Percentiles rank a stretch among this genome's conserved stretches.
Evolutionary conservation across 2,113 vertebrate species (phyloP).

Genomic region (Pelodiscus sinensis): DNA sequence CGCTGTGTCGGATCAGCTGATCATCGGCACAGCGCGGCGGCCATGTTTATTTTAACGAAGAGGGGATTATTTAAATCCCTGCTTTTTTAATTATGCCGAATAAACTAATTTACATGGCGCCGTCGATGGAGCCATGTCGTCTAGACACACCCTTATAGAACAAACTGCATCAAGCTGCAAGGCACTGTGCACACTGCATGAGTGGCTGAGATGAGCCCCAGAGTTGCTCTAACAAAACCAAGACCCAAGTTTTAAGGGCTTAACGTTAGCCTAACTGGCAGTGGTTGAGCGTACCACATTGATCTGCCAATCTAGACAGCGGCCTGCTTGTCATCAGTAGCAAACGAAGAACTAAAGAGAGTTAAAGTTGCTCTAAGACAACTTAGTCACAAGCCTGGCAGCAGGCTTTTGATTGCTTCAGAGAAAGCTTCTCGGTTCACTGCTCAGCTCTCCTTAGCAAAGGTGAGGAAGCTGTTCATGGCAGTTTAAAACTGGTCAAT

Average conservation of each 20-base stretch:
- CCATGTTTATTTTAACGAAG: no score
- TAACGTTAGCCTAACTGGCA: constrained; percentile 38
- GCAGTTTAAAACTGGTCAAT: constrained; percentile 61
- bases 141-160: neutral
- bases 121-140: no score
- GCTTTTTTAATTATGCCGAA: no score
- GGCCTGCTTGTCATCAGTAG: neutral
- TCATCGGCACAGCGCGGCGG: no score
- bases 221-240: constrained; percentile 31
- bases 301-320: neutral
- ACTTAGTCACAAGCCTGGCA: neutral
- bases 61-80: no score
- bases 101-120: no score
- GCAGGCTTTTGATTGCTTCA: constrained; percentile 18
- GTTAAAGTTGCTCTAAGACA: neutral
- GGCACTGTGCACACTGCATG: neutral
- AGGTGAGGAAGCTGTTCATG: constrained; percentile 64
- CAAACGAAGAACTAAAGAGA: neutral
- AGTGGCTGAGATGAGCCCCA: neutral
- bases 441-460: neutral
- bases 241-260: constrained; percentile 42
- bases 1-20: no score
- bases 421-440: constrained; percentile 17
- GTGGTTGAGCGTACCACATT: neutral
- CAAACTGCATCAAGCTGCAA: constrained; percentile 37